Base-by-base conservation (phyloP, 2,888 invertebrate genomes). In the Athalia circularis region DNA sequence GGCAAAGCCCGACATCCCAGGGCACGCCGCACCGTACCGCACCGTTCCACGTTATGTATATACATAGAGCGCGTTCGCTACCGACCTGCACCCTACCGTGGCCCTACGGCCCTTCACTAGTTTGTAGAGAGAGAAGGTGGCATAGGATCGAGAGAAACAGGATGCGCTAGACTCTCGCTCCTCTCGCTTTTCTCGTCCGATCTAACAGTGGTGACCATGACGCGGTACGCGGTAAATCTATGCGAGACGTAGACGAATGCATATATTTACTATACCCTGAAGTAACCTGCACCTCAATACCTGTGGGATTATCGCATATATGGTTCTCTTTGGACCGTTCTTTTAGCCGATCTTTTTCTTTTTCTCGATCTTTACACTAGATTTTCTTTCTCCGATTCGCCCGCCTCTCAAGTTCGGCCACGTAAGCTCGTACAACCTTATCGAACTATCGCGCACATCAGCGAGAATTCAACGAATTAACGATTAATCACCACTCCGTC, bases 401-500 rank as follows among this genome's bases (percentile, higher is more conserved):
- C 85, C 82, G 82, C 80, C 83, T 84, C 85, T 85, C 82, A 80
- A 81, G 80, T 80, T 83, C 79, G 82, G 82, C 80, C 81, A 67
- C 29, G 82, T 68, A 81, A 74, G 75, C 77, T 65, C 67, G 72
- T 79, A 59, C 80, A 72, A 68, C 82, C 81, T 82, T 83, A 86
- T 85, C 83, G 84, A 85, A 79, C 83, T 79, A 83, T 83, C 83
- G 83, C 83, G 83, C 81, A 81, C 83, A 29, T 29, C 29, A 29
- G 29, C 29, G 29, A 80, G 82, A 84, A 85, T 85, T 87, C 84
- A 85, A 85, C 84, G 82, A 85, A 84, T 84, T 82, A 81, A 82
- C 84, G 86, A 86, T 87, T 87, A 87, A 88, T 87, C 84, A 84
- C 81, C 68, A 67, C n/a, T 57, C 8, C n/a, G n/a, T n/a, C n/a